These are phyloP conservation scores for Druceiella hillmani DNA, from an alignment of 2,888 invertebrate genomes.

Conservation along the genomic window DNA sequence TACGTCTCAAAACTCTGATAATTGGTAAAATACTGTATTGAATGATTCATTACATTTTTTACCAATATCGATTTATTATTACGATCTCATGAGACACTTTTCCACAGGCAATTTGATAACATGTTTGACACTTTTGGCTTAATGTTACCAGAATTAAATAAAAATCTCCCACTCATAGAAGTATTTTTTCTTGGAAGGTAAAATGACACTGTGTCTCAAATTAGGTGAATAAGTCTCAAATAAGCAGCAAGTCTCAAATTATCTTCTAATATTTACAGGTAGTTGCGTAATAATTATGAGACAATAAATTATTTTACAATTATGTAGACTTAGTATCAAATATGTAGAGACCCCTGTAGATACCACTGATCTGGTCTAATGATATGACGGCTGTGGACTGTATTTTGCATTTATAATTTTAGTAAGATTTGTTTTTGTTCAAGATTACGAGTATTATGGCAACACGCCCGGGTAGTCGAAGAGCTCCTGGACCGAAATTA, in stretches of 20 bases:
- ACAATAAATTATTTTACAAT: conserved; percentile 9
- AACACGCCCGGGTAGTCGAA: too few species aligned
- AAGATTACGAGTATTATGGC: too few species aligned
- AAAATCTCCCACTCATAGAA: conserved; percentile 3
- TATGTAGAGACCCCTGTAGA: too few species aligned
- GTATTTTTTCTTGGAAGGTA: conserved; percentile 5
- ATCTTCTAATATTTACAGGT: conserved; percentile 10
- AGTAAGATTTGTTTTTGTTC: too few species aligned
- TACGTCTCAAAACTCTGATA: too few species aligned
- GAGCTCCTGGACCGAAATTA: too few species aligned
- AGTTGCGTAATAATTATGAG: conserved; percentile 9
- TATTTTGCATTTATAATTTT: too few species aligned
- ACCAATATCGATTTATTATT: conserved; percentile 5
- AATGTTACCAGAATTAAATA: conserved; percentile 6
- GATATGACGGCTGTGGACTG: too few species aligned
- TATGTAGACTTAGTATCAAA: too few species aligned
- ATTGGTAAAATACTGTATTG: conserved; percentile 4
- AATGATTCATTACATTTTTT: too few species aligned
- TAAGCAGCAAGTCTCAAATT: conserved; percentile 9
- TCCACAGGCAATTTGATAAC: conserved; percentile 3
- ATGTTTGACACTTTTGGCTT: conserved; percentile 5
- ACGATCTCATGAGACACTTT: conserved; percentile 4
- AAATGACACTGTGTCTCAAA: conserved; percentile 6
- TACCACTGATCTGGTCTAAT: too few species aligned
- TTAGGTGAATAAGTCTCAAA: conserved; percentile 1